Percentiles rank a stretch among this genome's conserved stretches.
These are phyloP conservation scores for Smittia aterrima DNA, from an alignment of 2,888 invertebrate genomes.

Conservation along the genomic window DNA sequence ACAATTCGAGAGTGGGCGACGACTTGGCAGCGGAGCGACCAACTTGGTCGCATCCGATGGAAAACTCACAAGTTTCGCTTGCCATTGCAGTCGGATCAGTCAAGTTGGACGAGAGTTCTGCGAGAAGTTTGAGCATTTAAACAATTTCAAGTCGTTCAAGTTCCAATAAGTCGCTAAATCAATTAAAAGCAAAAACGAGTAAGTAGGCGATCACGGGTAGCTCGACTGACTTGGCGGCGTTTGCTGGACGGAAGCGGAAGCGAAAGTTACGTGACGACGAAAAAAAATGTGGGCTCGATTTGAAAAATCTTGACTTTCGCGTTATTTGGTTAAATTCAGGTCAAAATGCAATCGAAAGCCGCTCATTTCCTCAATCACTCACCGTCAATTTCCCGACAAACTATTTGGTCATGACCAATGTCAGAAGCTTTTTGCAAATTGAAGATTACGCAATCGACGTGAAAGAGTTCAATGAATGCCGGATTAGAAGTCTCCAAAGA, in stretches of 20 bases:
- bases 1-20: too few species aligned
- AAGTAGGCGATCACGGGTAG: too few species aligned
- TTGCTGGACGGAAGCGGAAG: neutral
- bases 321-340: neutral
- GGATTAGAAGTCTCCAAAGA: neutral
- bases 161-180: slow-evolving; percentile 19
- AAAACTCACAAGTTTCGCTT: too few species aligned
- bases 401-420: neutral
- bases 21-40: too few species aligned
- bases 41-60: too few species aligned
- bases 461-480: neutral
- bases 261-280: neutral
- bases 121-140: too few species aligned
- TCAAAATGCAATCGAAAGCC: neutral
- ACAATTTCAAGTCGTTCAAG: neutral
- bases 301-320: neutral
- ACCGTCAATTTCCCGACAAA: too few species aligned
- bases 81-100: too few species aligned
- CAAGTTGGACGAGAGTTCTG: too few species aligned
- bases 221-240: too few species aligned
- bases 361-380: slow-evolving; percentile 32
- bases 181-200: slow-evolving; percentile 21
- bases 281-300: slow-evolving; percentile 30
- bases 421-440: neutral
- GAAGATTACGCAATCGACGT: neutral